Base-by-base conservation (phyloP, 2,797 vertebrate genomes). In the Nasua narica region DNA sequence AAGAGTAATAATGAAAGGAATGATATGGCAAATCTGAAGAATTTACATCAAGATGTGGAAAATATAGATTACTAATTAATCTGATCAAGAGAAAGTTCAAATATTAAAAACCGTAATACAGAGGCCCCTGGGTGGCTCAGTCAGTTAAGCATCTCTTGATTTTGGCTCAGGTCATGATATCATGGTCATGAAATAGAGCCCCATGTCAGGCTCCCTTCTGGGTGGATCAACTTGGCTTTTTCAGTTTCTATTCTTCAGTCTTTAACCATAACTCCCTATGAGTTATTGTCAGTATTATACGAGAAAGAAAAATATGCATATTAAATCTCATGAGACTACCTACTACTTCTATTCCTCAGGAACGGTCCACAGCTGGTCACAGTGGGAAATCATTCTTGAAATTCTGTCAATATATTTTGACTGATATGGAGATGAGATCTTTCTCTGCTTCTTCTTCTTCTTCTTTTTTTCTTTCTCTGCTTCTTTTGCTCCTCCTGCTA, bases 11-110 rank as follows among this genome's bases (percentile, higher is more conserved):
- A 97, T 82, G 58, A 88, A 87, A 88, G 8, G 5, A 88, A 76
- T 91, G 9, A 60, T 79, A 60, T 70, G 62, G 56, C 54, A 91
- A 43, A 94, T 54, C 19, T 93, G 90, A 94, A 87, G 18, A 95
- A 89, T 76, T 83, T 46, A 93, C 37, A 93, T 48, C 2, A 96
- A 74, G 65, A 74, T 21, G 3, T 95, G 21, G 18, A 87, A 48
- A 65, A 79, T 85, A 65, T 10, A 43, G 54, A 82, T 95, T 92
- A 84, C 67, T 67, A 92, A 72, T 88, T 90, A 50, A 85, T n/a
- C n/a, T n/a, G n/a, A n/a, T n/a, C n/a, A n/a, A n/a, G 50, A 89
- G 15, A 89, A 96, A 87, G 4, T 92, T 82, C 43, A 72, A 60
- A 60, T 91, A 78, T 27, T 94, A 25, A 90, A 88, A 77, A 54